Conservation (phyloP, 1,140 invertebrate genomes). For the Lasioglossum baleicum region DNA sequence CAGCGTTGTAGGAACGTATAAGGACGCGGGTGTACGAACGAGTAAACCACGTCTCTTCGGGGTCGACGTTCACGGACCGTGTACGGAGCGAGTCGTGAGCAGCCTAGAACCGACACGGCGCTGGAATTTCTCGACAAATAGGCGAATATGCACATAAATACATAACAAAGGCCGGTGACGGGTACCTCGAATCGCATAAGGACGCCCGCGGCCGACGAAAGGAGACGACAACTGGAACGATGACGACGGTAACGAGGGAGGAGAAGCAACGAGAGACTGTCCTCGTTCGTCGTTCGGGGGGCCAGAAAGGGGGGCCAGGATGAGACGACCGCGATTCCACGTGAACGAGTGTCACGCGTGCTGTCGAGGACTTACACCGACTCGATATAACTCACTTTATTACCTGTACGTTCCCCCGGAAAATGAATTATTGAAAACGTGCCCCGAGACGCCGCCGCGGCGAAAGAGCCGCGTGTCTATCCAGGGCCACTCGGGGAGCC, state of each 20-base stretch:
- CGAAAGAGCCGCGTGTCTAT: conserved; percentile 1
- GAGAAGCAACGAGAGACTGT: background rate
- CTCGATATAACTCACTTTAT: conserved; percentile 59
- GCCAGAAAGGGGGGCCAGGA: background rate
- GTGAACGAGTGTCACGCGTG: conserved; percentile 40
- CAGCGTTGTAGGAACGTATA: conserved; percentile 41
- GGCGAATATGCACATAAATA: conserved; percentile 74
- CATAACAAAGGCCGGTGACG: conserved; percentile 65
- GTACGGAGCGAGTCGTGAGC: conserved; percentile 69
- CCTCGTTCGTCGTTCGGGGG: no score
- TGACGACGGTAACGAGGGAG: background rate
- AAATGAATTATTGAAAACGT: conserved; percentile 59
- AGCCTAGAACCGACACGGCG: conserved; percentile 67
- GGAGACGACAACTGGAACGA: conserved; percentile 38
- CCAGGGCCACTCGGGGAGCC: conserved; percentile 10
- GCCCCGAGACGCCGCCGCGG: background rate
- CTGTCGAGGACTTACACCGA: conserved; percentile 35
- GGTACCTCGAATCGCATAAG: conserved; percentile 57
- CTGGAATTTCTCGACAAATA: conserved; percentile 74
- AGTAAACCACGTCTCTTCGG: conserved; percentile 41
- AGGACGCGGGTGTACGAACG: conserved; percentile 31
- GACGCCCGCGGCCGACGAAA: conserved; percentile 34
- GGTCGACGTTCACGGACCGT: conserved; percentile 65
- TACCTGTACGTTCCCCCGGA: conserved; percentile 37
- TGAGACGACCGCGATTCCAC: conserved; percentile 42